Base-by-base conservation (phyloP, 2,888 invertebrate species). In the Lithophane semibrunnea region DNA sequence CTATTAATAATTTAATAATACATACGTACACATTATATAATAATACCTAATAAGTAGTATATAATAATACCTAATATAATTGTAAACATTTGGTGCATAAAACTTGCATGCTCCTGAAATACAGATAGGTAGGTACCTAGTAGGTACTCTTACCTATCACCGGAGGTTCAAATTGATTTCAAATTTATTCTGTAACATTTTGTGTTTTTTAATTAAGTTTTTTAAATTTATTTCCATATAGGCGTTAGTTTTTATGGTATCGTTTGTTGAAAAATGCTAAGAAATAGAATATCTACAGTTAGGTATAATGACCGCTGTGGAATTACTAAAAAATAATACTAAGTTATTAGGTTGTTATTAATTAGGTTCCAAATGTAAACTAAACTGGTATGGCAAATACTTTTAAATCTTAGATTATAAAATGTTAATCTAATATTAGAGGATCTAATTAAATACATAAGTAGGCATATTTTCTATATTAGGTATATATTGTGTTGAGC, bases 221-320 rank as follows among this genome's bases (percentile, higher is more conserved):
- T 37, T 58, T 12, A 0, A 3, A 16, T 58, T 29, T 24, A 16
- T 3, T 5, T 37, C n/a, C 5, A 49, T 69, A 4, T 70, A 12
- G 16, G 54, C 13, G 49, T 75, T 71, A 13, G 54, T 49, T 76
- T 49, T 54, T 68, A 67, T 42, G 49, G n/a, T 44, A 52, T 65
- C 21, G 47, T 44, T 56, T 79, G 9, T 18, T 13, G 37, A 10
- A 29, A 63, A 13, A 73, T 24, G 16, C 60, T 56, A 56, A 60
- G 16, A 63, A 52, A 72, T 44, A 56, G 42, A 24, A 72, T 44
- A 16, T 44, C 16, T 65, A 61, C 73, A 56, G 73, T 73, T 71
- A 71, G 42, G 77, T 69, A 58, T 72, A 54, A 70, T 54, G 86
- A 73, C 77, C 86, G 44, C 24, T 66, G 18, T 1, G 12, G 21